Base-by-base conservation (phyloP, 2,888 invertebrate species). In the Dendrolimus pini region DNA sequence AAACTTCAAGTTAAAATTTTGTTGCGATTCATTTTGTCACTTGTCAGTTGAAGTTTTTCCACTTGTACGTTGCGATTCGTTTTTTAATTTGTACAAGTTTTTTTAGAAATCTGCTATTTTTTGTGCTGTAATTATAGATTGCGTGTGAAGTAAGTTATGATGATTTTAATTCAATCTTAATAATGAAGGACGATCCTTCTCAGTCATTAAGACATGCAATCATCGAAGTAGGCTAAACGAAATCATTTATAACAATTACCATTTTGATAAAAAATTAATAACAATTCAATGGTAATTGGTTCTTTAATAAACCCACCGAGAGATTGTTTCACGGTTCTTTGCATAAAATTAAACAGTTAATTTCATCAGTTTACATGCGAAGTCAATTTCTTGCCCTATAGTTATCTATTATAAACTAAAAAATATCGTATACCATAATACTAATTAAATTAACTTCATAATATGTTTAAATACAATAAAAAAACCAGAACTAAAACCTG, bases 301-400 rank as follows among this genome's bases (percentile, higher is more conserved):
- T 6, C 30, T 30, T 30, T 30, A 30, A 30, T 6, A 30, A 30
- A 30, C 30, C 30, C 3, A 30, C 30, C 30, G 30, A 6, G 30
- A 30, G 30, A 47, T 47, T 47, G 2, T 47, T 9, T 12, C 47
- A 47, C 47, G 47, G 47, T 47, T 10, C 12, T 9, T 47, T 47
- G 2, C 47, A 30, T 30, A 3, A 47, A 47, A 47, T 47, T 47
- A 47, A 47, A 30, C 30, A 30, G 30, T 47, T 47, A 47, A 47
- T 12, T 30, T 47, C 47, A 47, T 12, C 9, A 47, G 9, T 10
- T 47, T 47, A 47, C 2, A 47, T 10, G 47, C 47, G 12, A 47
- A 47, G 2, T 47, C 12, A 56, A 52, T 52, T 52, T 52, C 12
- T 55, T 54, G 52, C 53, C 58, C 55, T 47, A 59, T 60, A 59